These are phyloP conservation scores for Puma concolor DNA, from an alignment of 2,113 vertebrate genomes.

Conservation along the genomic window DNA sequence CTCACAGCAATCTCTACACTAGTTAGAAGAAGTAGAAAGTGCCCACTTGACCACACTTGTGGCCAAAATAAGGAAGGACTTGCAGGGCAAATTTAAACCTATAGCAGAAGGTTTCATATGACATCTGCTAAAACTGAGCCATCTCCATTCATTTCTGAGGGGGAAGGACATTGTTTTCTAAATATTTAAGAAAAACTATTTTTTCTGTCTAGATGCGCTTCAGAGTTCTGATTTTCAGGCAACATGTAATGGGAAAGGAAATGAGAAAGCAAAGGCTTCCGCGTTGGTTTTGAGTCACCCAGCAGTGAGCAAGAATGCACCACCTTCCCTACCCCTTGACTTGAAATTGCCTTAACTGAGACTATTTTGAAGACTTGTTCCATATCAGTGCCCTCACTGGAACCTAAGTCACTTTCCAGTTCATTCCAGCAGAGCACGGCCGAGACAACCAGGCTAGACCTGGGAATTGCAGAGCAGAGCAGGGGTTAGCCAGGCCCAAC, in stretches of 20 bases:
- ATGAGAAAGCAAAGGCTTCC: neutral
- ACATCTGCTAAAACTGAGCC: neutral
- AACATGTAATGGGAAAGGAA: neutral
- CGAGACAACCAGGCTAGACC: neutral
- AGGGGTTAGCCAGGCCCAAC: neutral
- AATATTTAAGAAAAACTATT: neutral
- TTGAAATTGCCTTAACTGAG: neutral
- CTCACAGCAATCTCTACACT: neutral
- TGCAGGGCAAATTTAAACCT: neutral
- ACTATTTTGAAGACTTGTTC: neutral
- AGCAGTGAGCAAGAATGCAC: neutral
- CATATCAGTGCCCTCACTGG: neutral
- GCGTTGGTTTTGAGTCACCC: neutral
- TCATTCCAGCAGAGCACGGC: neutral
- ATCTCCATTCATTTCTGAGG: neutral
- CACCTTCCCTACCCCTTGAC: neutral
- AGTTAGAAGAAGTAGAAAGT: neutral
- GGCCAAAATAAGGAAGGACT: neutral
- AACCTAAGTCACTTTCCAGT: neutral
- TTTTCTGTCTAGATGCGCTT: neutral
- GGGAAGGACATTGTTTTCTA: neutral
- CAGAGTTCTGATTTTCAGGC: neutral
- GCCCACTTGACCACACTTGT: neutral
- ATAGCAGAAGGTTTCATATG: neutral
- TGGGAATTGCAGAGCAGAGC: fast-evolving